Conservation (phyloP, 2,113 vertebrate species). For the Eupsittula cactorum region DNA sequence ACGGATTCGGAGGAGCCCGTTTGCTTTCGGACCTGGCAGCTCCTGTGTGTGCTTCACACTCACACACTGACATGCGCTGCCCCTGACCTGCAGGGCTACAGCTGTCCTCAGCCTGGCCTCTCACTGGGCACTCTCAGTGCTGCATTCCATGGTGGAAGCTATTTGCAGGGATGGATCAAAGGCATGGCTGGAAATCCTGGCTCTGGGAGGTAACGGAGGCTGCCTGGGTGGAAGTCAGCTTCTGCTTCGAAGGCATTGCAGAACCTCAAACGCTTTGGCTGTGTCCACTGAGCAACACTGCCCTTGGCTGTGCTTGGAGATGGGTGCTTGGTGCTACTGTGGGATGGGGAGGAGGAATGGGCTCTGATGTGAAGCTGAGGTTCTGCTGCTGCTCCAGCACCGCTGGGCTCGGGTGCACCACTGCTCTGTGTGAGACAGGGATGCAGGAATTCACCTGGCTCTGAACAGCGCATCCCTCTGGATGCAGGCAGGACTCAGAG, state of each 20-base stretch:
- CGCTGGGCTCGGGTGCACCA: fast-evolving
- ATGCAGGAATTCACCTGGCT: neutral
- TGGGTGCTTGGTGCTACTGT: fast-evolving
- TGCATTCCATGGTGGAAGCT: neutral
- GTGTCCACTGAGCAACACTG: fast-evolving
- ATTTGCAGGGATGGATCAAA: neutral
- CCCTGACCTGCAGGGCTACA: neutral
- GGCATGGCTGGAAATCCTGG: neutral
- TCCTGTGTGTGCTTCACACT: neutral
- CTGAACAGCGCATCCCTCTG: fast-evolving
- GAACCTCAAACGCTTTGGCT: neutral
- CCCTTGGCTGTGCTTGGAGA: neutral
- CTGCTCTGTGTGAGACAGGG: fast-evolving
- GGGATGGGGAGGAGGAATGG: fast-evolving
- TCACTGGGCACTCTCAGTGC: fast-evolving
- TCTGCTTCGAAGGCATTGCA: fast-evolving
- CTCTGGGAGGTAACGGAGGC: fast-evolving
- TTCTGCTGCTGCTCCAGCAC: neutral
- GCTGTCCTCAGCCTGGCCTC: neutral
- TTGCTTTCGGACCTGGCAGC: neutral
- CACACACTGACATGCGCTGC: neutral
- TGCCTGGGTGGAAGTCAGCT: neutral
- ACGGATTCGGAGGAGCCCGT: neutral
- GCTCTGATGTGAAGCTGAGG: fast-evolving
- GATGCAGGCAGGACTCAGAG: fast-evolving